Percentiles rank a stretch among this genome's conserved stretches.
Evolutionary conservation across 2,797 vertebrate species (phyloP).

Genomic region (Chaunax sp.): DNA sequence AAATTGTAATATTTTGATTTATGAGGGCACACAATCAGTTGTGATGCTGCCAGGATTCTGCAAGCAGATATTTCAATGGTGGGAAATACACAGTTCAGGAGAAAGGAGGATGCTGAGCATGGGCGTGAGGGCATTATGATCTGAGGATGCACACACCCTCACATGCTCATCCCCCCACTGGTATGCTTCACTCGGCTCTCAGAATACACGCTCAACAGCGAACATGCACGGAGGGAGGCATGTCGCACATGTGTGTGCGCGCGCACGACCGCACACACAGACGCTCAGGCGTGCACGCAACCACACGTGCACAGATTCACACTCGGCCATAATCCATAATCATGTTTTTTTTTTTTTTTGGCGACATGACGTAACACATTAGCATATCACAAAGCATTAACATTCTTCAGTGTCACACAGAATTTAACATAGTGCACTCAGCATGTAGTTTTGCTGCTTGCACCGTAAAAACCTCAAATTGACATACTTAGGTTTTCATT

Average conservation of each 20-base stretch:
- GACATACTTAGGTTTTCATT: slow-evolving; percentile 46
- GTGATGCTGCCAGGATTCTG: slow-evolving; percentile 71
- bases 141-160: slow-evolving; percentile 72
- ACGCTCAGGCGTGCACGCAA: slow-evolving; percentile 40
- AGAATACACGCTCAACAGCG: slow-evolving; percentile 67
- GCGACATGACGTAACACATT: slow-evolving; percentile 77
- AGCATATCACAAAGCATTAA: slow-evolving; percentile 38
- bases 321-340: slow-evolving; percentile 66
- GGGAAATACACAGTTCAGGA: slow-evolving; percentile 61
- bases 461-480: slow-evolving; percentile 53
- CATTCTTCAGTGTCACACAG: too few relatives aligned
- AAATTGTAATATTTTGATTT: slow-evolving; percentile 67
- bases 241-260: slow-evolving; percentile 62
- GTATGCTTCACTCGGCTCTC: slow-evolving; percentile 33
- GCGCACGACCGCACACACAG: slow-evolving; percentile 54
- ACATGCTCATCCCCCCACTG: slow-evolving; percentile 55
- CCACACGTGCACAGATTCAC: slow-evolving; percentile 65
- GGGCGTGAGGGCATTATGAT: slow-evolving; percentile 78
- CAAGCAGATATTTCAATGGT: slow-evolving; percentile 63
- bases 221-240: slow-evolving; percentile 61
- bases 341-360: slow-evolving; percentile 71
- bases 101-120: slow-evolving; percentile 63
- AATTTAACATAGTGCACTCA: slow-evolving; percentile 20
- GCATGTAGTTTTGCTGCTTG: slow-evolving; percentile 36
- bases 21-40: slow-evolving; percentile 68